These are phyloP conservation scores for Gallirallus australis DNA, from an alignment of 2,797 vertebrate genomes.

Conservation along the genomic window DNA sequence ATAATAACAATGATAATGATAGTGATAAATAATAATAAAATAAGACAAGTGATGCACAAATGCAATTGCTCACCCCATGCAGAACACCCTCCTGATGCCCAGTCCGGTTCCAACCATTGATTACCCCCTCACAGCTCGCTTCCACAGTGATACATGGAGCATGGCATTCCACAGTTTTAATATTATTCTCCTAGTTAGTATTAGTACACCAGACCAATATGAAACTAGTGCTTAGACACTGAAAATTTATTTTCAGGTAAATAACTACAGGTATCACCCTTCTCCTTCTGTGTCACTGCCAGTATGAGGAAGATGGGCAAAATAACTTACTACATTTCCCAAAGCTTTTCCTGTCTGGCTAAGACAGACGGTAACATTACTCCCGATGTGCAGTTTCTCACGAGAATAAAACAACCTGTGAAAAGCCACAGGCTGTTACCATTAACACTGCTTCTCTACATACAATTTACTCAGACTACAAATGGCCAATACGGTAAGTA, in stretches of 20 bases:
- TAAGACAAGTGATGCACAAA: too few species aligned
- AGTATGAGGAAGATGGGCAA: neutral
- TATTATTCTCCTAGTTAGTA: neutral
- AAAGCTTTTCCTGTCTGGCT: neutral
- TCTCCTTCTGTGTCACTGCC: neutral
- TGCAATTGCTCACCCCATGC: too few species aligned
- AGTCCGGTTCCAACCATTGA: too few species aligned
- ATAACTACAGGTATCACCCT: neutral
- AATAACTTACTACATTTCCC: neutral
- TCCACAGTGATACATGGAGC: too few species aligned
- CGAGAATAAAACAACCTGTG: neutral
- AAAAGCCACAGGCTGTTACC: neutral
- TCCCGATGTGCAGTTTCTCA: neutral
- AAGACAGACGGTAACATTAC: neutral
- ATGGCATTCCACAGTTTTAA: too few species aligned
- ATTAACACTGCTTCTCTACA: neutral
- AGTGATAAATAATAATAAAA: too few species aligned
- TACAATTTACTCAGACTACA: neutral
- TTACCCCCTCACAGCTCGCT: too few species aligned
- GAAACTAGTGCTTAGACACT: neutral
- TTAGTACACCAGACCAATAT: neutral
- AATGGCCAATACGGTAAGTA: neutral
- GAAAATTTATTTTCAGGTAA: neutral
- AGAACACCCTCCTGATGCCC: too few species aligned
- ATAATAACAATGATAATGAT: too few species aligned